Base-by-base conservation (phyloP, 2,888 invertebrate genomes). In the Andricus quercusramuli region DNA sequence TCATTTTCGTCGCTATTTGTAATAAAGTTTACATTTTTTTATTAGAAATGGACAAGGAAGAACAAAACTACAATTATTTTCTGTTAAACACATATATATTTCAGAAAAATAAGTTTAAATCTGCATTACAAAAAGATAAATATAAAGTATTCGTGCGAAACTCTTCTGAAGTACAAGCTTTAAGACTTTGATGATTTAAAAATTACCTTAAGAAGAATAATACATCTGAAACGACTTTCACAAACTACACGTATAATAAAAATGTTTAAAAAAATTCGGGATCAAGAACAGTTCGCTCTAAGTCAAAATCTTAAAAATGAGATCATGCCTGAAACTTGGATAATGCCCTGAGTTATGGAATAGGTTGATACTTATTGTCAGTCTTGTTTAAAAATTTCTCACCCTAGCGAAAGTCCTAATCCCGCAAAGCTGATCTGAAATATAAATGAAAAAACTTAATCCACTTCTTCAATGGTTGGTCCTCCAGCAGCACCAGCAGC, bases 381-480 rank as follows among this genome's bases (percentile, higher is more conserved):
- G 59, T 62, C 59, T 62, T 59, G 17, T 17, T 51, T 6, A 11
- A 62, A 62, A 62, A 62, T n/a, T 56, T 56, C 15, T n/a, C 2
- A n/a, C 8, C n/a, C 8, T 9, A n/a, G 56, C 56, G 22, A 62
- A 62, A 25, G 1, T 62, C 25, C n/a, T 20, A 3, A 25, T 62
- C 62, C 62, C 62, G 15, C 15, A 4, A 62, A 25, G 3, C 13
- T 62, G 3, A 15, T 62, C 1, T 15, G 15, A 15, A 62, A 15
- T 15, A 62, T 4, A 11, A 25, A 37, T n/a, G 1, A 29, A 29
- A 25, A 76, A 32, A 77, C 81, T 90, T 96, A 96, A 91, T 97
- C 97, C 90, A 97, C 97, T 94, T 97, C 97, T 94, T 97, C 97
- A 93, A 97, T 97, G 93, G 97, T 97, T 90, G 97, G 97, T 89